phyloP scores from a whole-genome alignment of 1,140 invertebrate species.

The Monomorium pharaonis region DNA sequence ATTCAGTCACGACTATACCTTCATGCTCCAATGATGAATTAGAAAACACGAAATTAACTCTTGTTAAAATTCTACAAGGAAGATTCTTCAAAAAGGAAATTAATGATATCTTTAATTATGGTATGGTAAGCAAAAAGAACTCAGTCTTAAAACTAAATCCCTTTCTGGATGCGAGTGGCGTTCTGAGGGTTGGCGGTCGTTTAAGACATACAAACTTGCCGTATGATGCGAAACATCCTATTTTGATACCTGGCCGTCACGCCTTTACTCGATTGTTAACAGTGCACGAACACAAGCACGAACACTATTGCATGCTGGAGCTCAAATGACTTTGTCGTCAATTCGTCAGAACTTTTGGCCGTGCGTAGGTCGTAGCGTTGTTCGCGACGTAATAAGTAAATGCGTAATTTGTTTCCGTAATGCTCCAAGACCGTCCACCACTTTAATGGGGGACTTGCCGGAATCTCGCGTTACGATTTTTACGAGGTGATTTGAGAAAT shows the following conservation, averaged over 20 bases:
- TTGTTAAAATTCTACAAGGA: not conserved
- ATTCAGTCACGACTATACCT: too few species aligned
- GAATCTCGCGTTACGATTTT: not conserved
- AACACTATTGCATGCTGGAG: not conserved
- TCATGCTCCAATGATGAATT: not conserved
- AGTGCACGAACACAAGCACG: not conserved
- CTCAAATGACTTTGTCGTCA: not conserved
- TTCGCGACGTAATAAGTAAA: too few species aligned
- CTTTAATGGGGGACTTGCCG: not conserved
- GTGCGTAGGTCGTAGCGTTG: not conserved
- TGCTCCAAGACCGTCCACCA: not conserved
- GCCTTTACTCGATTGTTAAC: not conserved
- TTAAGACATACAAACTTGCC: not conserved
- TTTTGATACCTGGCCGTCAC: not conserved
- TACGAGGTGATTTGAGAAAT: not conserved
- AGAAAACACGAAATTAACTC: not conserved
- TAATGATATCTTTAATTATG: not conserved
- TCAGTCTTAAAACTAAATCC: not conserved
- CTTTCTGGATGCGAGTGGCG: not conserved
- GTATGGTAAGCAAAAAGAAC: not conserved
- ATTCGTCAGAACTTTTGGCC: not conserved
- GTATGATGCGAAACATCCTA: not conserved
- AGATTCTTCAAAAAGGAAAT: not conserved
- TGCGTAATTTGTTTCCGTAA: not conserved
- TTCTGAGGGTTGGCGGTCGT: not conserved